Evolutionary conservation across 2,797 vertebrate species (phyloP).

Genomic region (Myotis findleyi): DNA sequence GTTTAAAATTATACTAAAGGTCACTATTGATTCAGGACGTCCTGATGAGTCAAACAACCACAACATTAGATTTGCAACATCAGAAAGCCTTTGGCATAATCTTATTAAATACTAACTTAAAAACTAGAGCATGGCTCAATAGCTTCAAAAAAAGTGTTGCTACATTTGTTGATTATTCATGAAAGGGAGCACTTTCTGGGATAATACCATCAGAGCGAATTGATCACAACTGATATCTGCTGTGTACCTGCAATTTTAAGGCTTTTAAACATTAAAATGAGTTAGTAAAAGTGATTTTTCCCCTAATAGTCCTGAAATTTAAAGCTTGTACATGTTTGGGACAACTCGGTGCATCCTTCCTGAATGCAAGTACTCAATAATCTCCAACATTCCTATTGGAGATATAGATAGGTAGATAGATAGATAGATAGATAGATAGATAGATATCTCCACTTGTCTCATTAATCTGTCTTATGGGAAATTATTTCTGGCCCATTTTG

Average conservation of each 20-base stretch:
- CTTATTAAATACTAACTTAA: constrained; percentile 48
- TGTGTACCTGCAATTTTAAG: constrained; percentile 16
- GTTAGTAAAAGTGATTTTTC: not conserved
- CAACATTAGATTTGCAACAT: constrained; percentile 42
- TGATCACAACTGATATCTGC: not conserved
- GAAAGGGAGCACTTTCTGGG: not conserved
- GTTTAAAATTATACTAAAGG: constrained; percentile 53
- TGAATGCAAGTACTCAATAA: not conserved
- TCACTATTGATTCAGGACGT: constrained; percentile 24
- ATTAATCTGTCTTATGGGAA: constrained; percentile 1
- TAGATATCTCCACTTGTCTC: not conserved
- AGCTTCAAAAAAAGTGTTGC: not conserved
- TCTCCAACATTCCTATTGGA: not conserved
- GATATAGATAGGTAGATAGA: too few species aligned
- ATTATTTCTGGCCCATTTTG: not conserved
- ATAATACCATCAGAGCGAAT: constrained; percentile 6
- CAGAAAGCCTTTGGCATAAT: not conserved
- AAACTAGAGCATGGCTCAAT: constrained; percentile 10
- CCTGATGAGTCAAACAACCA: not conserved
- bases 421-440: too few species aligned
- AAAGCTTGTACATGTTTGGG: constrained; percentile 16
- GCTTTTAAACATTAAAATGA: constrained; percentile 44
- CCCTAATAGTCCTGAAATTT: constrained; percentile 10
- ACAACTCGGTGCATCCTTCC: constrained; percentile 2
- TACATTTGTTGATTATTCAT: constrained; percentile 52